phyloP scores from a whole-genome alignment of 2,888 invertebrate genomes.

The Yponomeuta evonymella region DNA sequence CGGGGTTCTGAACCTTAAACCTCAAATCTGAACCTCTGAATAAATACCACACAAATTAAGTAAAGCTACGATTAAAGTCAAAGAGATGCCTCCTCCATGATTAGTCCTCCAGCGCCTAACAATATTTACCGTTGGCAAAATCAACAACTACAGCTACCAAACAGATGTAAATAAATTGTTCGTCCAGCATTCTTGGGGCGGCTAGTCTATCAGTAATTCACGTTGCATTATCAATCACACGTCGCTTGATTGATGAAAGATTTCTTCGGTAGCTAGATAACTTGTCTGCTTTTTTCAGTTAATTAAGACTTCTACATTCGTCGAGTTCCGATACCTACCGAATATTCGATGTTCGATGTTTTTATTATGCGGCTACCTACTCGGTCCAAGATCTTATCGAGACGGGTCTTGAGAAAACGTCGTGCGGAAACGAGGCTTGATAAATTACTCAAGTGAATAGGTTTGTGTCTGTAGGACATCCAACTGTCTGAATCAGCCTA shows the following conservation, averaged over 20 bases:
- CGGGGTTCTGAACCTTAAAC: too few species aligned
- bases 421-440: constrained; percentile 9
- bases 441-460: constrained; percentile 4
- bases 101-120: constrained; percentile 4
- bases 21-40: too few species aligned
- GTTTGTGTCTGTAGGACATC: background rate
- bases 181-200: constrained; percentile 64
- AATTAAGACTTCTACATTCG: constrained; percentile 65
- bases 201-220: constrained; percentile 73
- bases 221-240: constrained; percentile 71
- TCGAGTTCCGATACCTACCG: constrained; percentile 26
- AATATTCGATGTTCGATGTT: constrained; percentile 10
- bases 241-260: constrained; percentile 69
- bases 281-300: constrained; percentile 62
- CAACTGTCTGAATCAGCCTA: background rate
- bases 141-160: constrained; percentile 65
- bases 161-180: constrained; percentile 73
- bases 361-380: constrained; percentile 2
- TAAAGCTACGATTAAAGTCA: background rate
- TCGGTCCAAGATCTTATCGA: constrained; percentile 13
- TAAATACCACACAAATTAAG: background rate
- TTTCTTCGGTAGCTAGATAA: constrained; percentile 71
- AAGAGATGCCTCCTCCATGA: constrained; percentile 7
- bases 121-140: constrained; percentile 53
- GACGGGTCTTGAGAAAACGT: constrained; percentile 2